Evolutionary conservation across 2,888 invertebrate species (phyloP).

Genomic region (Masnerella sp.): DNA sequence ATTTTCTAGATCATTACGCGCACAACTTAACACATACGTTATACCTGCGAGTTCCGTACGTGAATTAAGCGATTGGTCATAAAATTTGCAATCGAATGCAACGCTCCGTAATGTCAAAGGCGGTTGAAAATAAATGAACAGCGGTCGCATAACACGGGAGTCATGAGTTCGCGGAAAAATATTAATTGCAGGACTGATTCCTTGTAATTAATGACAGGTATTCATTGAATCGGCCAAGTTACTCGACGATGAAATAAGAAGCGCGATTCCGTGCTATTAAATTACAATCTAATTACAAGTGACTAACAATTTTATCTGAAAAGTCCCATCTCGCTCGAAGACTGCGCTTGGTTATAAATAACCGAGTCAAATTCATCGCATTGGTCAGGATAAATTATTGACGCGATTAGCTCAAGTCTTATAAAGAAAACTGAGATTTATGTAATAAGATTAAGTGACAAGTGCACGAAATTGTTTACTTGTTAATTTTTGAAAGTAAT

Average conservation of each 20-base stretch:
- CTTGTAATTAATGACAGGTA: slow-evolving; percentile 35
- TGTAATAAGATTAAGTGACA: background rate
- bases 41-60: background rate
- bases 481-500: background rate
- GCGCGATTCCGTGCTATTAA: slow-evolving; percentile 20
- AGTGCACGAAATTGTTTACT: background rate
- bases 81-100: slow-evolving; percentile 24
- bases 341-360: slow-evolving; percentile 22
- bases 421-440: slow-evolving; percentile 20
- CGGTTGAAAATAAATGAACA: slow-evolving; percentile 10
- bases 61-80: slow-evolving; percentile 9
- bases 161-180: slow-evolving; percentile 21
- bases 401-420: slow-evolving; percentile 15
- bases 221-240: slow-evolving; percentile 24
- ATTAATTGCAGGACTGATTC: slow-evolving; percentile 39
- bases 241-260: slow-evolving; percentile 32
- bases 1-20: background rate
- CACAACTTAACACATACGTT: background rate
- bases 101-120: slow-evolving; percentile 19
- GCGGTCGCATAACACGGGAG: slow-evolving; percentile 16
- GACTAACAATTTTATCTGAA: slow-evolving; percentile 40
- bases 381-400: slow-evolving; percentile 30
- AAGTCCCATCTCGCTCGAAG: slow-evolving; percentile 14
- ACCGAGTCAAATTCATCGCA: slow-evolving; percentile 26
- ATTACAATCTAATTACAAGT: slow-evolving; percentile 47